Evolutionary conservation across 2,888 invertebrate species (phyloP), one percentile per base, ranked within the genome.

Genomic region (Megalurothrips usitatus): DNA sequence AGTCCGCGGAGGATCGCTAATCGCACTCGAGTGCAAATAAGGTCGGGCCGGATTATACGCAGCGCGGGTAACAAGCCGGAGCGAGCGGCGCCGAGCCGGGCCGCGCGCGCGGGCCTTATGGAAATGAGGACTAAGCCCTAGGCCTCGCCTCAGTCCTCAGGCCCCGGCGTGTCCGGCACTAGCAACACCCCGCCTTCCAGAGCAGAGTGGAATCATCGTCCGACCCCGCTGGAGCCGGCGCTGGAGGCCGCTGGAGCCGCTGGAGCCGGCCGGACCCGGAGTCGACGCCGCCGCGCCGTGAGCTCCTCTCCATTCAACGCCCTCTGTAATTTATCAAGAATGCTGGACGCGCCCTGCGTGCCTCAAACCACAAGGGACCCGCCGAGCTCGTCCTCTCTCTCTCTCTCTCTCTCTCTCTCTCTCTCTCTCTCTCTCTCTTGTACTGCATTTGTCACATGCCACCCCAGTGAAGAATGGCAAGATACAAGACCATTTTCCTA

Each of bases 241-340:
- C 34, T 6, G 34, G 34, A 43, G 34, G 34, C 34, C 34, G 34
- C 23, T 58, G 58, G 19, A 58, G 34, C 34, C 34, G 34, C 23
- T 58, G 58, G 19, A 58, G 58, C 17, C 58, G 19, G 58, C 19
- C 58, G 19, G 58, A 19, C 58, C 17, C 58, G 34, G 34, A 43
- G 34, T 6, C 34, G n/a, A n/a, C n/a, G 17, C 58, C 58, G 14
- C 4, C 14, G 23, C n/a, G 23, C 68, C 23, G 11, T 2, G 23
- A 23, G n/a, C 68, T 11, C 68, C 68, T 23, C 26, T 68, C 23
- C 26, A 23, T 68, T n/a, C 23, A 26, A 26, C 26, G 68, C 68
- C 26, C 68, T 75, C 68, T 75, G 68, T 75, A 75, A 75, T 75
- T 75, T 75, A 75, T 75, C 68, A 75, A 75, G 68, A 75, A 75